These are phyloP conservation scores for Camponotus fellah DNA, from an alignment of 2,888 invertebrate genomes.

Conservation along the genomic window DNA sequence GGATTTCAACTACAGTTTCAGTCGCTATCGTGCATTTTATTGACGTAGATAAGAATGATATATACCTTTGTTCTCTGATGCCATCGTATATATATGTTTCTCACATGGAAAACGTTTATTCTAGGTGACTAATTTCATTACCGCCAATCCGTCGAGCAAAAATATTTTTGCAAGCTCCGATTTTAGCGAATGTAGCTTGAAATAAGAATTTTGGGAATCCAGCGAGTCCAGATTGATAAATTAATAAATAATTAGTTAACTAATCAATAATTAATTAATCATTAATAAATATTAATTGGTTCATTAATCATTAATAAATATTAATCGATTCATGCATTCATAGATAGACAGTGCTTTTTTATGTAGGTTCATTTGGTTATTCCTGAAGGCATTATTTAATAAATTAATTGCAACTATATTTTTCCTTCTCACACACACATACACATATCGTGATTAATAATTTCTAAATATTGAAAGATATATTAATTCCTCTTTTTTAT, in stretches of 20 bases:
- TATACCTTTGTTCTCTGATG: not conserved
- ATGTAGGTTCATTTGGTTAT: not conserved
- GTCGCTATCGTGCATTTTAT: constrained; percentile 25
- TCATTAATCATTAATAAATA: constrained; percentile 23
- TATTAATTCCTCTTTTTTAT: not conserved
- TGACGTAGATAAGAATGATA: constrained; percentile 37
- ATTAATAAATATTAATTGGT: not conserved
- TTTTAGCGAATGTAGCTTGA: not conserved
- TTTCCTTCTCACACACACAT: not conserved
- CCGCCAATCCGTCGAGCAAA: not conserved
- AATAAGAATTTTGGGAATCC: not conserved
- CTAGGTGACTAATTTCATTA: constrained; percentile 8
- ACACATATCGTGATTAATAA: not conserved
- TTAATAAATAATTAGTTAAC: no score
- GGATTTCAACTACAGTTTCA: constrained; percentile 18
- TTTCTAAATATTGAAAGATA: not conserved
- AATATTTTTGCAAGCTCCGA: not conserved
- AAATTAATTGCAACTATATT: not conserved
- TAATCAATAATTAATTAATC: not conserved
- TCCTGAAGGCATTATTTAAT: not conserved
- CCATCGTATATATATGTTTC: no score
- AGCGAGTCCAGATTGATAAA: no score
- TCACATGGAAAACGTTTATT: not conserved
- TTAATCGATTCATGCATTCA: constrained; percentile 16
- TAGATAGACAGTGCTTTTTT: constrained; percentile 15